Base-by-base conservation (phyloP, 1,140 invertebrate genomes). In the Pomacea maculata region DNA sequence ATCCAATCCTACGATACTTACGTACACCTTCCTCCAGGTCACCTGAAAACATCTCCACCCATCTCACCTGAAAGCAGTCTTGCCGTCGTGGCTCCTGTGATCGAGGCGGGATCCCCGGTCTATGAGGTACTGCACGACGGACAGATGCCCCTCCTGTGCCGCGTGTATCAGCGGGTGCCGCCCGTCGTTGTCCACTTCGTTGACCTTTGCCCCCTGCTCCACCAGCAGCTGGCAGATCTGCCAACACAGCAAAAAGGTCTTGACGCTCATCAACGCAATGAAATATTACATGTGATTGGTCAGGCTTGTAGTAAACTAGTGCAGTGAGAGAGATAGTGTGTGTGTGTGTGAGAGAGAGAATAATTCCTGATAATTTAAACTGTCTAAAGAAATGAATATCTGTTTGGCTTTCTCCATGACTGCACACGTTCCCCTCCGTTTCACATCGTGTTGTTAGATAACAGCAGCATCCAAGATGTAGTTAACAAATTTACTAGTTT, bases 131-230 rank as follows among this genome's bases (percentile, higher is more conserved):
- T 82, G 63, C 11, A 90, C 87, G 17, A 90, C 87, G 11, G 86
- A 75, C 65, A 89, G 55, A 77, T 92, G 89, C 29, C 91, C 91
- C 83, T 91, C 89, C 76, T 91, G 90, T 5, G 89, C 88, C n/a
- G 88, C 88, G 55, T 91, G 85, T 68, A 91, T 87, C n/a, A 92
- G 83, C 17, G 90, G 85, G 78, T 87, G 85, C 0, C 90, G 87
- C 52, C 95, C 94, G 29, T 96, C 95, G 57, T 93, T 98, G 90
- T 98, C 97, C 11, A 95, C 94, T 88, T 97, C 96, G 86, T 97
- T 96, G 6, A 97, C 94, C 88, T 96, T 95, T 0, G 97, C 97
- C 1, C 97, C 97, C n/a, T 96, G 96, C 87, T 98, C 96, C 0
- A 98, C 89, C 29, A 99, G 91, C 15, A 95, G 94, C 83, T 96